Evolutionary conservation across 2,888 invertebrate species (phyloP).

Genomic region (Eupithecia tripunctaria): DNA sequence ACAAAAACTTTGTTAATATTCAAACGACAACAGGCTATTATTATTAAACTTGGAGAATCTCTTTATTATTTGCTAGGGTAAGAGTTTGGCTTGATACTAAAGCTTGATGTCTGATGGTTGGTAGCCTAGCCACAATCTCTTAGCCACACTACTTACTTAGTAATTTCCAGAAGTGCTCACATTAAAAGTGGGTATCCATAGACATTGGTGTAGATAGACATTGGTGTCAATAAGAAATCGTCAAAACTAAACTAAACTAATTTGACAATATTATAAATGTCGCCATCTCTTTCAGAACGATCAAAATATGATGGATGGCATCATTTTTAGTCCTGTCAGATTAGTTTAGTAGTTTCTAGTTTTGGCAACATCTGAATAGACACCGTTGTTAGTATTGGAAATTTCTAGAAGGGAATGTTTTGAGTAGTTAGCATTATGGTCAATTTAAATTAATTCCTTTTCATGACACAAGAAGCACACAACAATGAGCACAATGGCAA

Average conservation of each 20-base stretch:
- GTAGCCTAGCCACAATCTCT: no score
- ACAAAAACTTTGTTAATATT: conserved; percentile 2
- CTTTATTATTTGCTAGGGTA: not conserved
- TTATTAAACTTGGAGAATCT: not conserved
- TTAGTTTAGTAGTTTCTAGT: no score
- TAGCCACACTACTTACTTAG: not conserved
- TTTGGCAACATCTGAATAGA: no score
- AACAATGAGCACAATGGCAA: no score
- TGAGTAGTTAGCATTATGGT: not conserved
- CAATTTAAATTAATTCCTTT: not conserved
- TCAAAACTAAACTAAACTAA: no score
- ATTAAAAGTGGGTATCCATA: not conserved
- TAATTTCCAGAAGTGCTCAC: not conserved
- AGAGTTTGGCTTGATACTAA: not conserved
- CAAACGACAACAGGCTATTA: not conserved
- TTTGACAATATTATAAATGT: no score
- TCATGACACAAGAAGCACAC: no score
- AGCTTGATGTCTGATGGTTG: not conserved
- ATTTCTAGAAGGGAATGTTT: not conserved
- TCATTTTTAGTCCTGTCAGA: no score
- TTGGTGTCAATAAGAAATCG: no score
- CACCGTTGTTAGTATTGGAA: no score
- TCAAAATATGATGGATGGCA: no score
- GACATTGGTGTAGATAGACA: not conserved
- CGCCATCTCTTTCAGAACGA: no score